Base-by-base conservation (phyloP, 2,113 vertebrate genomes). In the Edolisoma coerulescens region DNA sequence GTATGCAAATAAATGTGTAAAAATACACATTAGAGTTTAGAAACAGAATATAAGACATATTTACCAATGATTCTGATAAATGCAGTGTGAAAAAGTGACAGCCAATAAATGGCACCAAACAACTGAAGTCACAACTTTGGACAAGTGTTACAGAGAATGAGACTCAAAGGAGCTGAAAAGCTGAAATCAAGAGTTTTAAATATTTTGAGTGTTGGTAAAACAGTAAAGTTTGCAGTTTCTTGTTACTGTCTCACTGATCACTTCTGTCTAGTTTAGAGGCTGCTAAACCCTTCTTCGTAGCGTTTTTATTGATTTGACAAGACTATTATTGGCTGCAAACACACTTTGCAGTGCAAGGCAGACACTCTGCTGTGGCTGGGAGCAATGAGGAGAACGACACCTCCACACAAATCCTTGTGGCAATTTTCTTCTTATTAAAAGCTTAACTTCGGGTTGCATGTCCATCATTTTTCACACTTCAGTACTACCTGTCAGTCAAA, bases 401-500 rank as follows among this genome's bases (percentile, higher is more conserved):
- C 75, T 90, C 74, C 74, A 39, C 47, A 19, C 18, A 95, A 91
- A 93, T 50, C 84, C 91, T 73, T 0, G 1, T 87, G 87, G 87
- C 75, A 83, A 82, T 85, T 86, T 84, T 94, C 78, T 79, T 71
- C 59, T 54, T 80, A 89, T 83, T 76, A 76, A 91, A 95, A 95
- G 84, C 93, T 94, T 73, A 91, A 94, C 70, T 95, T 88, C 89
- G 93, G 74, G 22, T 88, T 83, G 91, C 87, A 94, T 80, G 84
- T 94, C 94, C 70, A 80, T 71, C 77, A 84, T 61, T 85, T 95
- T 89, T 76, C 63, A 89, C 70, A 79, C 63, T 79, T 84, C 87
- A 83, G 33, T 67, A 52, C 42, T 15, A 39, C 41, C 67, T 63
- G 71, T 57, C 93, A 85, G 65, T 91, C 84, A 91, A 63, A 79